Evolutionary conservation across 2,113 vertebrate genomes (phyloP).

Genomic region (Cyprinodon tularosa): DNA sequence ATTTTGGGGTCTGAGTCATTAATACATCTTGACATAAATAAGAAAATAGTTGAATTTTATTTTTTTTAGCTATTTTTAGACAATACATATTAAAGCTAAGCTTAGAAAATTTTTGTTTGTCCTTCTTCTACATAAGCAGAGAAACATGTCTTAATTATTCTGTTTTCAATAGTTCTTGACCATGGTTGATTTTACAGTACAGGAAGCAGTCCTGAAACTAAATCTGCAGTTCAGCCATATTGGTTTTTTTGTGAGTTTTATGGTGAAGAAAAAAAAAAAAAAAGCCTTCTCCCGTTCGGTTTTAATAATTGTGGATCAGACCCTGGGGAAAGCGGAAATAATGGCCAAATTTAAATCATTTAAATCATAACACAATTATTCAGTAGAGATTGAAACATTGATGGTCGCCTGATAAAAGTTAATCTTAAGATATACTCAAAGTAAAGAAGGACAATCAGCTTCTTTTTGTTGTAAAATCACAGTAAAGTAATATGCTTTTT

Average conservation of each 20-base stretch:
- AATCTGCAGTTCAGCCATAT: no score
- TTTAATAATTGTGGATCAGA: neutral
- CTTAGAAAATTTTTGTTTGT: neutral
- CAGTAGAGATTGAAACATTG: no score
- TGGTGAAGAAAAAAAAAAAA: neutral
- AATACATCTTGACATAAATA: neutral
- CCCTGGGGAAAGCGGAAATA: neutral
- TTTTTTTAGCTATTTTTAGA: neutral
- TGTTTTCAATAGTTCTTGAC: neutral
- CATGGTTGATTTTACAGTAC: no score
- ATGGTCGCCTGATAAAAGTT: no score
- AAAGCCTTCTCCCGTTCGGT: neutral
- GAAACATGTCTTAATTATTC: neutral
- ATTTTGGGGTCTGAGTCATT: conserved; percentile 42
- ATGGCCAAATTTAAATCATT: neutral
- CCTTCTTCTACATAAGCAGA: neutral
- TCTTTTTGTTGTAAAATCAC: neutral
- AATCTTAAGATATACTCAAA: neutral
- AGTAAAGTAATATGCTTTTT: neutral
- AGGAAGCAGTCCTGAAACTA: no score
- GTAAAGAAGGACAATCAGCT: neutral
- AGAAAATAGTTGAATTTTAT: neutral
- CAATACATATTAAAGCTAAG: neutral
- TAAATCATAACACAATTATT: neutral
- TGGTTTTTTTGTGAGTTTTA: no score